Evolutionary conservation across 53 echinoderm and acorn worm genomes (phyloP).

Genomic region (Apostichopus leukothele): DNA sequence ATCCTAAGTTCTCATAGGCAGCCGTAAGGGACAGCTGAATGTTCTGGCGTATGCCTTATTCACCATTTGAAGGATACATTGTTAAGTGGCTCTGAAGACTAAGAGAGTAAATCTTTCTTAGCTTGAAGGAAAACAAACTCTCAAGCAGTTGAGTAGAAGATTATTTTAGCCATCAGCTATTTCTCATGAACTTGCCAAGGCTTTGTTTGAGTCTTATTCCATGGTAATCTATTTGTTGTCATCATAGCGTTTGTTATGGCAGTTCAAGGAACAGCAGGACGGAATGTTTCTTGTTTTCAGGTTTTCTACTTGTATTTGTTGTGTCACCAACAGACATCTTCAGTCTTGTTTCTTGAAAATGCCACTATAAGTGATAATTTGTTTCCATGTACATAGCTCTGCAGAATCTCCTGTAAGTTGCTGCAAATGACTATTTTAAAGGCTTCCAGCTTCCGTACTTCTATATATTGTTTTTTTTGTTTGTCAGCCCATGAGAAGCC

Average conservation of each 20-base stretch:
- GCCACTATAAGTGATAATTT: too few relatives aligned
- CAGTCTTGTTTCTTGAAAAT: too few relatives aligned
- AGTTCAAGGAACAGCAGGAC: neutral
- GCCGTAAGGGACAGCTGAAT: conserved; percentile 11
- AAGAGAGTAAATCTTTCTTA: neutral
- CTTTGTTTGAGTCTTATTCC: conserved; percentile 5
- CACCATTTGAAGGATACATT: conserved; percentile 3
- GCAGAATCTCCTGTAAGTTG: too few relatives aligned
- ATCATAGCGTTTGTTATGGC: neutral
- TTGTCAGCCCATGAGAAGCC: too few relatives aligned
- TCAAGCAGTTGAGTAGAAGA: conserved; percentile 6
- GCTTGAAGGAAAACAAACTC: conserved; percentile 2
- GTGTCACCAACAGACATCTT: too few relatives aligned
- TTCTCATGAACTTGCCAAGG: neutral
- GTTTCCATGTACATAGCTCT: too few relatives aligned
- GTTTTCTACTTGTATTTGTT: too few relatives aligned
- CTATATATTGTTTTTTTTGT: too few relatives aligned
- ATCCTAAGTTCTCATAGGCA: neutral
- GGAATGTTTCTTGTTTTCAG: neutral
- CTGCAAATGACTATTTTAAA: too few relatives aligned
- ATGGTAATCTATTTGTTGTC: conserved; percentile 14
- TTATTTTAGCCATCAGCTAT: conserved; percentile 11
- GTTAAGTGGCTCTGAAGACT: conserved; percentile 15
- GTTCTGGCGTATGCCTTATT: neutral
- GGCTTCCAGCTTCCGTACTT: too few relatives aligned